Base-by-base conservation (phyloP, 1,140 invertebrate species). In the Drosophila tani region DNA sequence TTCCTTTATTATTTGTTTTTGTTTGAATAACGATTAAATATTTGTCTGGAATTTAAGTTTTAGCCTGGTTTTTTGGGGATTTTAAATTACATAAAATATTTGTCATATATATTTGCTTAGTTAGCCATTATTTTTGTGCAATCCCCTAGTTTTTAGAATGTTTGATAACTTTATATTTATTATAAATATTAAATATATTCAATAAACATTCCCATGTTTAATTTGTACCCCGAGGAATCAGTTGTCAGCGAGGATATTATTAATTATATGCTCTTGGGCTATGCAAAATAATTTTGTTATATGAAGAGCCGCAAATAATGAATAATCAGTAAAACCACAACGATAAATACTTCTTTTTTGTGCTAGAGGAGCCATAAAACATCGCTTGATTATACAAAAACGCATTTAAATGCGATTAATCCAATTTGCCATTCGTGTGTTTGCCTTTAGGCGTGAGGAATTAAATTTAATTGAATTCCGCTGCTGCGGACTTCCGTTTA, bases 401-500 rank as follows among this genome's bases (percentile, higher is more conserved):
- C 24, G 50, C 69, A 43, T 50, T 46, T 46, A 50, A 65, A 58
- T 55, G 17, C 43, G 35, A 77, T 68, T 60, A 56, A 60, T 24
- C 50, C 47, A 77, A 77, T 69, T 55, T 77, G 55, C 51, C 43
- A 46, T 47, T 45, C 43, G 38, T 56, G 35, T 45, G 38, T 17
- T 68, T 57, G 53, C 64, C 53, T 58, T 35, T 51, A 45, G 55
- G 73, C 62, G 57, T 59, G 35, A 58, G 56, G 57, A 60, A 78
- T 78, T 77, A 56, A 62, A 60, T 78, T 56, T 78, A 87, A 80
- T 83, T 88, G 76, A 55, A 78, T 50, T 35, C 56, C 55, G 57
- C 38, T 76, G 81, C 66, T 53, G 58, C 60, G 66, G 73, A 87
- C 85, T 84, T 87, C 84, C 84, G 84, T 62, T 90, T 88, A 53